These are phyloP conservation scores for Uloborus diversus DNA, from an alignment of 1,140 invertebrate species.

Conservation along the genomic window DNA sequence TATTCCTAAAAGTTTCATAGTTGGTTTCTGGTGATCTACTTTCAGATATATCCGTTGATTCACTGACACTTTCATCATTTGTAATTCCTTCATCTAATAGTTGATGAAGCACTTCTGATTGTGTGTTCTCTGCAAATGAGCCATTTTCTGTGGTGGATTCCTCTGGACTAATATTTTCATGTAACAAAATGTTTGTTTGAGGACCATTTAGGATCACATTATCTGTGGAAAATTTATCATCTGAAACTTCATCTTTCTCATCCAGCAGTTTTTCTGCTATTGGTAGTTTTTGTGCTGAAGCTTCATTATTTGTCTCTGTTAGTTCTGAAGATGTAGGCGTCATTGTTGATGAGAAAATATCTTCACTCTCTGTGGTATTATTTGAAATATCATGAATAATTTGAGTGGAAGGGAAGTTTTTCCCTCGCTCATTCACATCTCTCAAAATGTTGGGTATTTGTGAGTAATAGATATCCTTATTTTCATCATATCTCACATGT, in stretches of 20 bases:
- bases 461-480: constrained; percentile 34
- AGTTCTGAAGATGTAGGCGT: background rate
- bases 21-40: background rate
- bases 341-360: background rate
- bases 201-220: too few relatives aligned
- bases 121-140: background rate
- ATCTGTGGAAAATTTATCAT: background rate
- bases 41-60: background rate
- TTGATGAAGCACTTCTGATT: background rate
- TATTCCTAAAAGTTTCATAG: background rate
- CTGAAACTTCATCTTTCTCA: background rate
- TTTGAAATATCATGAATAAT: constrained; percentile 1
- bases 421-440: background rate
- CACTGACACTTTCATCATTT: too few relatives aligned
- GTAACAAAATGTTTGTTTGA: too few relatives aligned
- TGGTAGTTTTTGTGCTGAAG: background rate
- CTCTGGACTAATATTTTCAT: too few relatives aligned
- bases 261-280: too few relatives aligned
- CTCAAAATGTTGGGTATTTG: constrained; percentile 13
- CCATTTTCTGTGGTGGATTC: too few relatives aligned
- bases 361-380: background rate
- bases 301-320: background rate
- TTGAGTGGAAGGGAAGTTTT: constrained; percentile 11
- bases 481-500: constrained; percentile 10
- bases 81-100: too few relatives aligned